phyloP scores from a whole-genome alignment of 1,140 invertebrate species.

The Pseudobourletiella spinata region DNA sequence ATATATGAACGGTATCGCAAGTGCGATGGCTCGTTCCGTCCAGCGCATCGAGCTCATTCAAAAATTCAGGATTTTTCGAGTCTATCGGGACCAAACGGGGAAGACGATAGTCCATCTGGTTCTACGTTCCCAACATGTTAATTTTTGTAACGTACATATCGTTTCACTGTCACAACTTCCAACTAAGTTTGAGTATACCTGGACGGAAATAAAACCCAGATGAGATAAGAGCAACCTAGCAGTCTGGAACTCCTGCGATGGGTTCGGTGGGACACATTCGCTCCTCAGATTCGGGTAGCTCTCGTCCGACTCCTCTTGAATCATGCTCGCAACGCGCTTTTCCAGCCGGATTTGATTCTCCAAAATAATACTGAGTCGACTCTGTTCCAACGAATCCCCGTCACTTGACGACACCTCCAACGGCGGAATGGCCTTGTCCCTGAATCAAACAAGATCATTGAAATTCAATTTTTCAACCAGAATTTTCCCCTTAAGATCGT shows the following conservation, averaged over 20 bases:
- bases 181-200: too few relatives aligned
- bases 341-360: constrained; percentile 35
- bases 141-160: too few relatives aligned
- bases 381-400: constrained; percentile 47
- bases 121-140: too few relatives aligned
- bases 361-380: constrained; percentile 44
- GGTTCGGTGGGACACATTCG: constrained; percentile 70
- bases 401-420: constrained; percentile 54
- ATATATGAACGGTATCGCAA: constrained; percentile 86
- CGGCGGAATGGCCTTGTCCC: constrained; percentile 72
- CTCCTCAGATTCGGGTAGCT: constrained; percentile 39
- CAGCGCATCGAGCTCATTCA: constrained; percentile 58
- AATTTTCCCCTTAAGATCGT: not conserved
- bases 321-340: constrained; percentile 23
- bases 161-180: too few relatives aligned
- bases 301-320: constrained; percentile 27
- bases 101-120: constrained; percentile 36
- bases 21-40: constrained; percentile 74
- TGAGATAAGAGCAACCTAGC: constrained; percentile 87
- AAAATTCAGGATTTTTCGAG: constrained; percentile 59
- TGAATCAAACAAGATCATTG: too few relatives aligned
- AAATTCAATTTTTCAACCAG: not conserved
- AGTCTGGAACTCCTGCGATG: constrained; percentile 51
- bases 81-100: constrained; percentile 70
- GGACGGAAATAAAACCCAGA: constrained; percentile 80